A percentile compares a stretch with the other conserved stretches of the same genome.
These are phyloP conservation scores for Bubalus kerabau DNA, from an alignment of 2,113 vertebrate species.

Conservation along the genomic window DNA sequence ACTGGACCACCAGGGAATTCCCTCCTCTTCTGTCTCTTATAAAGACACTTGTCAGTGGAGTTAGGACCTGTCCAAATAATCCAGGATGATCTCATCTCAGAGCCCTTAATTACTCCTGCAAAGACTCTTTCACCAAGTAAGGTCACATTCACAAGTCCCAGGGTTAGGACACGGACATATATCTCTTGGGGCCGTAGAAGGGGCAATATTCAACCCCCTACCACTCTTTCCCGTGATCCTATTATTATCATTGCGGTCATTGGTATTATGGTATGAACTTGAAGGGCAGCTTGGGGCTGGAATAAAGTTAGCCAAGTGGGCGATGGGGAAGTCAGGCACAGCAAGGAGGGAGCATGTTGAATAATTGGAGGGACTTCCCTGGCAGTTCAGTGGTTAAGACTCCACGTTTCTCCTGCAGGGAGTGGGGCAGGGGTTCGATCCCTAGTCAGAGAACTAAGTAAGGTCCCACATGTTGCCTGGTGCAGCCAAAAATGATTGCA, in stretches of 20 bases:
- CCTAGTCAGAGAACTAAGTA: background rate
- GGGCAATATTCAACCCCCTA: background rate
- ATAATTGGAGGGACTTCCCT: background rate
- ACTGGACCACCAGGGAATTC: background rate
- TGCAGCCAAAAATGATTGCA: background rate
- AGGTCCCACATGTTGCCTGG: background rate
- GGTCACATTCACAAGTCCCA: background rate
- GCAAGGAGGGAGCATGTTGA: background rate
- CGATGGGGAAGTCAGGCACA: background rate
- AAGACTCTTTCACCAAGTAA: background rate
- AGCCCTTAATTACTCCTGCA: background rate
- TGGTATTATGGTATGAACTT: background rate
- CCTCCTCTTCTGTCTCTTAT: background rate
- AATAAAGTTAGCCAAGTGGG: background rate
- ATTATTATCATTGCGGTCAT: background rate
- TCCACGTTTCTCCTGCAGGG: background rate
- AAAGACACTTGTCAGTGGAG: background rate
- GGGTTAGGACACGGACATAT: background rate
- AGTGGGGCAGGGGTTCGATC: background rate
- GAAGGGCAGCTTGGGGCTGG: background rate
- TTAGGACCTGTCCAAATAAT: background rate
- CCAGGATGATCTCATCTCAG: background rate
- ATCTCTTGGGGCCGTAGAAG: background rate
- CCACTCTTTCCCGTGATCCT: background rate
- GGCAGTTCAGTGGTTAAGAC: background rate